These are phyloP conservation scores for Ciconia nigra DNA, from an alignment of 2,797 vertebrate genomes.

Conservation along the genomic window DNA sequence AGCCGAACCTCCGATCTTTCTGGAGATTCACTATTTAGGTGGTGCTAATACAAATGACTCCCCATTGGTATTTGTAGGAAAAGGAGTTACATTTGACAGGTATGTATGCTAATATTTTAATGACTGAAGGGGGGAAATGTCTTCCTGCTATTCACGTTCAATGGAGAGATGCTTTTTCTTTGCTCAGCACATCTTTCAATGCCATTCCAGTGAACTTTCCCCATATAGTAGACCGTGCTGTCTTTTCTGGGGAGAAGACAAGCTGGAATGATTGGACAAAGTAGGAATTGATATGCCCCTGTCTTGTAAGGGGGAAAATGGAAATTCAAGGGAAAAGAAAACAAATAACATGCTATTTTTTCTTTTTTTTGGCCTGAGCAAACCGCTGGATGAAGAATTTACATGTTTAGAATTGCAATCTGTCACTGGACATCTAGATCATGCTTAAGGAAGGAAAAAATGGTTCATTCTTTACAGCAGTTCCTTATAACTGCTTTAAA, in stretches of 20 bases:
- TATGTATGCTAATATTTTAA: slow-evolving; percentile 39
- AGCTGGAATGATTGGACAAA: neutral
- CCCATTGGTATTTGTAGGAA: slow-evolving; percentile 91
- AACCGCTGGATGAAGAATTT: neutral
- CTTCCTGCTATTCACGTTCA: neutral
- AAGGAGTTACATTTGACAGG: slow-evolving; percentile 98
- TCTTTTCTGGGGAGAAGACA: neutral
- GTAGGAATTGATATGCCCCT: neutral
- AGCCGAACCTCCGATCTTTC: slow-evolving; percentile 90
- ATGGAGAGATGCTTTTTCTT: neutral
- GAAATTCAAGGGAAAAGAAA: neutral
- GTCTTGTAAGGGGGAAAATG: neutral
- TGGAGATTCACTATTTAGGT: slow-evolving; percentile 93
- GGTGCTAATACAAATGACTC: slow-evolving; percentile 72
- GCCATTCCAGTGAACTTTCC: neutral
- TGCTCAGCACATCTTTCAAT: neutral
- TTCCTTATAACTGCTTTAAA: neutral
- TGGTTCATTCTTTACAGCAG: neutral
- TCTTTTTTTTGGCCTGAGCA: neutral
- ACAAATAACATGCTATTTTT: neutral
- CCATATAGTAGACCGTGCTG: neutral
- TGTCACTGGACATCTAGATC: neutral
- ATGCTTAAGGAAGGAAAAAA: neutral
- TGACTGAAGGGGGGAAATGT: neutral
- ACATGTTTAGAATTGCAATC: neutral